phyloP scores from a whole-genome alignment of 2,888 invertebrate species.

The Napeogenes inachia region DNA sequence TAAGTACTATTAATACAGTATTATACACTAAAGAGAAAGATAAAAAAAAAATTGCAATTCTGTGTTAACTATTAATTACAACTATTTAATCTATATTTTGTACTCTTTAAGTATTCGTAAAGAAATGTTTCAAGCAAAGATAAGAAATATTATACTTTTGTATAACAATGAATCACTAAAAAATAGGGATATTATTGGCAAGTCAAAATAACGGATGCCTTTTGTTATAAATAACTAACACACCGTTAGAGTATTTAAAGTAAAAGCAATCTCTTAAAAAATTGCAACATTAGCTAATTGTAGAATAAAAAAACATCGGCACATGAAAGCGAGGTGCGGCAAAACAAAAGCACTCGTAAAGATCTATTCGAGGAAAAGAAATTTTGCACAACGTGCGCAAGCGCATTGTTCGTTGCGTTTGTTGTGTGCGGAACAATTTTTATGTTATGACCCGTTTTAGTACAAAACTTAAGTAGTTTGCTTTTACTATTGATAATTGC shows the following conservation, averaged over 20 bases:
- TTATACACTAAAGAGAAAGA: too few relatives aligned
- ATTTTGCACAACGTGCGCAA: conserved; percentile 56
- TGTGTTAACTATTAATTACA: too few relatives aligned
- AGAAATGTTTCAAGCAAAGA: too few relatives aligned
- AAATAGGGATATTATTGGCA: not conserved
- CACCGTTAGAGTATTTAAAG: not conserved
- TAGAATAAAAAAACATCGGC: conserved; percentile 39
- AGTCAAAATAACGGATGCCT: not conserved
- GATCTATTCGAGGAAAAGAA: conserved; percentile 66
- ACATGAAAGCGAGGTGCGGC: conserved; percentile 44
- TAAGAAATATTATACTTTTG: too few relatives aligned
- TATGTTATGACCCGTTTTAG: conserved; percentile 1
- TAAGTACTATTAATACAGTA: too few relatives aligned
- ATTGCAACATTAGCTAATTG: conserved; percentile 30
- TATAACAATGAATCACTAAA: too few relatives aligned
- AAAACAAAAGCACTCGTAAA: conserved; percentile 63
- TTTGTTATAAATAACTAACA: not conserved
- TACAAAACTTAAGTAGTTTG: not conserved
- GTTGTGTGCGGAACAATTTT: conserved; percentile 4
- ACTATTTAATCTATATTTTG: too few relatives aligned
- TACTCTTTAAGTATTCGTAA: too few relatives aligned
- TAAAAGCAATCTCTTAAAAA: conserved; percentile 8
- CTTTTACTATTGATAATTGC: not conserved
- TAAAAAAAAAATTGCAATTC: too few relatives aligned
- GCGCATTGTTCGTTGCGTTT: conserved; percentile 17